Conservation (phyloP, 2,113 vertebrate species). For the Terrapene triunguis region DNA sequence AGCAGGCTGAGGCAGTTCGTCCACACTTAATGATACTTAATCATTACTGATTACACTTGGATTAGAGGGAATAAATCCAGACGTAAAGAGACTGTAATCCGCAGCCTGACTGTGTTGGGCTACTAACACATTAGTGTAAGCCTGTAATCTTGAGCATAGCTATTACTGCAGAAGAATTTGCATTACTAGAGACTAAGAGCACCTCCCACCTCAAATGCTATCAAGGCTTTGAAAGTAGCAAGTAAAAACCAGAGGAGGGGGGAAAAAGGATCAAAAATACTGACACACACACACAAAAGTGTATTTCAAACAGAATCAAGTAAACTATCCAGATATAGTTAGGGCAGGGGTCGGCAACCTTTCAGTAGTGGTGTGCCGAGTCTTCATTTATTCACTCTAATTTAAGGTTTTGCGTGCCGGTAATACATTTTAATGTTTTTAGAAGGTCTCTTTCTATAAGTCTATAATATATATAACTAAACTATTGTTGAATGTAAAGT, state of each 20-base stretch:
- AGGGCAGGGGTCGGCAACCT: background rate
- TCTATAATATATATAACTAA: too few species aligned
- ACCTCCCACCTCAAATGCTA: background rate
- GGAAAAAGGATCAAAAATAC: background rate
- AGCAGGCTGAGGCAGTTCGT: background rate
- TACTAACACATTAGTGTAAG: background rate
- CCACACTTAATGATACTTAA: background rate
- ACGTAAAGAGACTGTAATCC: background rate
- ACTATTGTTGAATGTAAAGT: too few species aligned
- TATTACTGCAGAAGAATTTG: background rate
- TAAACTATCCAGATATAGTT: background rate
- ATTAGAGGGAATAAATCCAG: background rate
- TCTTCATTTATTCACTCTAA: too few species aligned
- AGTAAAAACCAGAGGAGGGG: background rate
- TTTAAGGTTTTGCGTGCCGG: too few species aligned
- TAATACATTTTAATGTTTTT: too few species aligned
- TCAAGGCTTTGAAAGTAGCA: background rate
- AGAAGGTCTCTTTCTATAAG: too few species aligned
- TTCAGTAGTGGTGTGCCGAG: too few species aligned
- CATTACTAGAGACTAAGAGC: background rate
- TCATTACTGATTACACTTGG: background rate
- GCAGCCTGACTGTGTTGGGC: background rate
- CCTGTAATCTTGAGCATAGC: background rate
- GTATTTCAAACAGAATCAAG: background rate
- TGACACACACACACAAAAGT: background rate